Evolutionary conservation across 2,888 invertebrate genomes (phyloP), one percentile per base, ranked within the genome.

Genomic region (Oxytorus armatus): DNA sequence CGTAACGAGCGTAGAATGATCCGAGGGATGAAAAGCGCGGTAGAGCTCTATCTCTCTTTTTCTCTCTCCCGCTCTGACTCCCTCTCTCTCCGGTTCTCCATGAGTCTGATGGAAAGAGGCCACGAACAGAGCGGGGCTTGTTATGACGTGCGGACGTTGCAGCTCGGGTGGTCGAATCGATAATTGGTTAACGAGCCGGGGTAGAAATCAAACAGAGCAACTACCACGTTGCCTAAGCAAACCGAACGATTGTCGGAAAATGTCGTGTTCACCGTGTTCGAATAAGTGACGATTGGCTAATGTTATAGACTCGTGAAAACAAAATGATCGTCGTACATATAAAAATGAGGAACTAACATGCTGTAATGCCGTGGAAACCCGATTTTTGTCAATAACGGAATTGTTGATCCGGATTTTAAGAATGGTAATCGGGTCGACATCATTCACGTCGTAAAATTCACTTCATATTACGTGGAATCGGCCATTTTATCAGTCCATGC

Each of bases 141-240:
- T 73, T 72, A 77, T 82, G 77, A 47, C 77, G 57, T 55, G 49
- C 44, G 42, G 36, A 44, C 44, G 57, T 23, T 59, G 33, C 63
- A 42, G 72, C 77, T 33, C 44, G 44, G 69, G 59, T 33, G 53
- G 75, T 79, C 57, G 83, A 86, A 88, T 88, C 86, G 86, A 86
- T 86, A 85, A 86, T 84, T 79, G 86, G 84, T 84, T 88, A 87
- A 88, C 86, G 85, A 87, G 86, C 83, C 86, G 77, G 82, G 83
- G 79, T 72, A 75, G 83, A 86, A 86, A 87, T 87, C 85, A 85
- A 87, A 87, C 85, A 84, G 76, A 69, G 66, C 70, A 70, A 63
- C 66, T 70, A 33, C 53, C 44, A 21, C 77, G 77, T 74, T 55
- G 69, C 70, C 77, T 77, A 51, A 63, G 82, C 75, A 75, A 82